Percentiles rank a stretch among this genome's conserved stretches.
Conservation (phyloP, 2,888 invertebrate species). For the Melolontha melolontha region DNA sequence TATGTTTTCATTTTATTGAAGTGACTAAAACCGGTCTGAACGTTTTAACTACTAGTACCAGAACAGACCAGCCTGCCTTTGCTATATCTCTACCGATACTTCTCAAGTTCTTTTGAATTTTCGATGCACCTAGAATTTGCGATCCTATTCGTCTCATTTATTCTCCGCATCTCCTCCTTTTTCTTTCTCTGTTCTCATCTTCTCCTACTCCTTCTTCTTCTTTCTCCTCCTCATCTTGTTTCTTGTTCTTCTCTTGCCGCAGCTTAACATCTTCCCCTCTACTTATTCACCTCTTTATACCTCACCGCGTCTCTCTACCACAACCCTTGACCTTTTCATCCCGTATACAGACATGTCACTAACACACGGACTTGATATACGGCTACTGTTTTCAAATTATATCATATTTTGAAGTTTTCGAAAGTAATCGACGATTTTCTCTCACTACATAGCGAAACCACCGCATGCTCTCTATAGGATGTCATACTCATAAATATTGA, state of each 20-base stretch:
- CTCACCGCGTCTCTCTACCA: constrained; percentile 8
- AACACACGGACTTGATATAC: constrained; percentile 22
- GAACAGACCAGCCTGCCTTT: constrained; percentile 20
- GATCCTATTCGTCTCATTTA: constrained; percentile 30
- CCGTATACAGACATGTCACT: constrained; percentile 19
- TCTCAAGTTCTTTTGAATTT: constrained; percentile 35
- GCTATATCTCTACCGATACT: constrained; percentile 30
- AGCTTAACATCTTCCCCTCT: constrained; percentile 8
- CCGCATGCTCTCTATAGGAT: constrained; percentile 15
- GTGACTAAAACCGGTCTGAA: constrained; percentile 35
- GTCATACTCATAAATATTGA: constrained; percentile 23
- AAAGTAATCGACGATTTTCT: constrained; percentile 14
- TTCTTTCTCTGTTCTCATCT: not conserved
- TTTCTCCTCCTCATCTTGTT: not conserved
- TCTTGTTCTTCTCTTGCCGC: not conserved
- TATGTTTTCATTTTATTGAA: constrained; percentile 37
- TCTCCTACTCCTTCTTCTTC: not conserved
- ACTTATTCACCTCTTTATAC: constrained; percentile 23
- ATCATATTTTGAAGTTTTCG: constrained; percentile 21
- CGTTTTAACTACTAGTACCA: constrained; percentile 31
- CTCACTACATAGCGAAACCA: not conserved
- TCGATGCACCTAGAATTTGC: constrained; percentile 36
- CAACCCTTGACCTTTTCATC: constrained; percentile 35
- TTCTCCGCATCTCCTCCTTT: constrained; percentile 4
- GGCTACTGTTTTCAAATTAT: constrained; percentile 31